Evolutionary conservation across 92 coral and sea anemone genomes (phyloP), one percentile per base, ranked within the genome.

Genomic region (Heliopora coerulea): DNA sequence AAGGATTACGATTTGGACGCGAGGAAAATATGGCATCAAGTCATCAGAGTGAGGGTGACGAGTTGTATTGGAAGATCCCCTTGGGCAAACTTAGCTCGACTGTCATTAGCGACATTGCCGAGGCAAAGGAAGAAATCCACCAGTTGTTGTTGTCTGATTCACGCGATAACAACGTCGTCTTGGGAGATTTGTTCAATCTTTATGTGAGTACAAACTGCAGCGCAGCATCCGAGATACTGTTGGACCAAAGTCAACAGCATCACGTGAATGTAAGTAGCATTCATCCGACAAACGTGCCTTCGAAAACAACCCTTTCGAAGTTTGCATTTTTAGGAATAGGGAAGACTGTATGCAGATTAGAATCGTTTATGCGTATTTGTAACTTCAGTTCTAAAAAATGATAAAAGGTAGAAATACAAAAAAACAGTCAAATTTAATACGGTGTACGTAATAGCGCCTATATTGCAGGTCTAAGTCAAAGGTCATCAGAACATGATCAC

Each of bases 211-310:
- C 50, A n/a, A 54, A 34, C 58, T 70, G 77, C 29, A n/a, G 13
- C 1, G 49, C 63, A 19, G 77, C 77, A 4, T 34, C 62, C 2
- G 62, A 70, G 32, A 54, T 70, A 14, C 77, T 70, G 10, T 50
- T 70, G 44, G 77, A 70, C 20, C 77, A 70, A 54, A 70, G 77
- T 70, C 77, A 54, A 34, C 77, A 52, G 31, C 17, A 31, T 70
- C 77, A 70, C 58, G 77, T 70, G 77, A 70, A 50, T 33, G 77
- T 70, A 70, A 20, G 77, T 70, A 19, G n/a, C n/a, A n/a, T n/a
- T n/a, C n/a, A n/a, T n/a, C n/a, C n/a, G n/a, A n/a, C n/a, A n/a
- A n/a, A n/a, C n/a, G n/a, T n/a, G n/a, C n/a, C n/a, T n/a, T n/a
- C n/a, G n/a, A n/a, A n/a, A n/a, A n/a, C n/a, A n/a, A n/a, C n/a